Conservation (phyloP, 2,888 invertebrate genomes). For the Hydroisotoma schaefferi region DNA sequence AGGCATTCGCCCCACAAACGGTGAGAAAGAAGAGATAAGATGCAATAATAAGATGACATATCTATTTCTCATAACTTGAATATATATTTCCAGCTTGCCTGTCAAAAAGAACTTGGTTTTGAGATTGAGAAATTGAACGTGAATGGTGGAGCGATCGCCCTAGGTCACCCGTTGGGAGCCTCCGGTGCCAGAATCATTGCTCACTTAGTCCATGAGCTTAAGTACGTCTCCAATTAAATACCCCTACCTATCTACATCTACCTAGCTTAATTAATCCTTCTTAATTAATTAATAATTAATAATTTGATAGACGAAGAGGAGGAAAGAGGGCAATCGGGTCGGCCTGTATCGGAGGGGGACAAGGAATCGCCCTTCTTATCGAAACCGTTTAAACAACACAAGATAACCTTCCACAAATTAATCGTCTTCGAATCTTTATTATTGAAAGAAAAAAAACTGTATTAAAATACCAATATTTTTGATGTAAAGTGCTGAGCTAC, state of each 20-base stretch:
- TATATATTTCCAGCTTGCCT: no score
- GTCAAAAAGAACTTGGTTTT: slow-evolving; percentile 80
- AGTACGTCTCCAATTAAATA: slow-evolving; percentile 56
- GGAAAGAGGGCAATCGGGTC: slow-evolving; percentile 86
- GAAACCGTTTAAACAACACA: slow-evolving; percentile 60
- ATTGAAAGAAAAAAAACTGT: no score
- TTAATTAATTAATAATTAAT: slow-evolving; percentile 1
- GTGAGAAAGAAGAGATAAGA: no score
- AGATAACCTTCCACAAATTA: no score
- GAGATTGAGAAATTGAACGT: slow-evolving; percentile 86
- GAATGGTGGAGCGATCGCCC: slow-evolving; percentile 67
- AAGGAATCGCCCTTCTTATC: slow-evolving; percentile 90
- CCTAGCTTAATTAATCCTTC: slow-evolving; percentile 54
- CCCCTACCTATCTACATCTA: slow-evolving; percentile 68
- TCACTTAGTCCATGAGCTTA: slow-evolving; percentile 85
- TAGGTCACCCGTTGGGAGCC: slow-evolving; percentile 88
- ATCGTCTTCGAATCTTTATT: no score
- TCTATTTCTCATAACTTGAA: no score
- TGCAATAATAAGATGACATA: no score
- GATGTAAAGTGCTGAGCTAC: no score
- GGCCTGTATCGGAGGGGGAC: slow-evolving; percentile 98
- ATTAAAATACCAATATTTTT: no score
- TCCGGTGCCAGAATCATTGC: slow-evolving; percentile 88
- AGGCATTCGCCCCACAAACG: slow-evolving; percentile 95
- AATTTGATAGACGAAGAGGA: slow-evolving; percentile 66